Evolutionary conservation across 1,140 invertebrate species (phyloP).

Genomic region (Pseudomyrmex pallidus): DNA sequence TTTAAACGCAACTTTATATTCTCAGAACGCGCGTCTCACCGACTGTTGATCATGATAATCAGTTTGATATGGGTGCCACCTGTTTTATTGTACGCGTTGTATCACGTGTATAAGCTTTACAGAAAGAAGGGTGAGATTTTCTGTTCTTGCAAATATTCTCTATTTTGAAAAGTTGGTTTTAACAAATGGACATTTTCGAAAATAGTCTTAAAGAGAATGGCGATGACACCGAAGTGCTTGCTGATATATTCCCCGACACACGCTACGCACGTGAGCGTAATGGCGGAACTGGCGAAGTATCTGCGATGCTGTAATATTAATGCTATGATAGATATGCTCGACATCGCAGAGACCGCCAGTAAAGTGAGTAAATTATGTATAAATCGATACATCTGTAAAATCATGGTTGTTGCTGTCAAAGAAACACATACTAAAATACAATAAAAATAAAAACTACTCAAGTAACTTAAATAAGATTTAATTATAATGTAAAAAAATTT

Average conservation of each 20-base stretch:
- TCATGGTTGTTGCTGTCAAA: not conserved
- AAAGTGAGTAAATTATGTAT: constrained; percentile 70
- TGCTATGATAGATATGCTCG: constrained; percentile 81
- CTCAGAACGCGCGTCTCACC: constrained; percentile 76
- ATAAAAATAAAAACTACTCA: no score
- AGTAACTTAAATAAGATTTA: no score
- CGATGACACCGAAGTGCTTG: constrained; percentile 77
- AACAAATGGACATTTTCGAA: no score
- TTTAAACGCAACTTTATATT: not conserved
- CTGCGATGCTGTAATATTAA: constrained; percentile 80
- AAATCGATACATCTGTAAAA: not conserved
- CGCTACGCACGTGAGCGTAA: constrained; percentile 78
- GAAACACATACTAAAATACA: no score
- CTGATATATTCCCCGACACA: constrained; percentile 81
- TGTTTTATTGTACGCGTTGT: constrained; percentile 79
- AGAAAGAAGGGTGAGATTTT: constrained; percentile 71
- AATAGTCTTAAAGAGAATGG: constrained; percentile 46
- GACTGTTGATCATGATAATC: constrained; percentile 82
- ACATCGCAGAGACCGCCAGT: constrained; percentile 75
- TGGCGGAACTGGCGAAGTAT: constrained; percentile 79
- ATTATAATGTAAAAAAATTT: no score
- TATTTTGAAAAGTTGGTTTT: no score
- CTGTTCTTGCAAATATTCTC: not conserved
- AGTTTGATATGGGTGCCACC: constrained; percentile 83
- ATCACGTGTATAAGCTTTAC: constrained; percentile 79